phyloP scores from a whole-genome alignment of 2,888 invertebrate species.

The Caenorhabditis sp. region DNA sequence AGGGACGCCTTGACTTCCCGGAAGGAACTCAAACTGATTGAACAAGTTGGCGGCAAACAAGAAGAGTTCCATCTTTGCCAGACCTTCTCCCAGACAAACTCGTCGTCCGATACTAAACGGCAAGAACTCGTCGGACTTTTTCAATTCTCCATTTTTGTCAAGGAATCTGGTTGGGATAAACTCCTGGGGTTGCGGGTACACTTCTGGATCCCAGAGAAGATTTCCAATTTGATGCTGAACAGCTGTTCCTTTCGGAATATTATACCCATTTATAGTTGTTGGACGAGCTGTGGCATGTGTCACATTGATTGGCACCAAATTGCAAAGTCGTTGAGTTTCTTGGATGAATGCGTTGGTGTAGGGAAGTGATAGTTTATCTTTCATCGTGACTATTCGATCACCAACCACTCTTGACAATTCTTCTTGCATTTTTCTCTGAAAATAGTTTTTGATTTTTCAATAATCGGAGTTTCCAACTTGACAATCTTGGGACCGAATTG shows the following conservation, averaged over 20 bases:
- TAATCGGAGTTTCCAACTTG: slow-evolving; percentile 6
- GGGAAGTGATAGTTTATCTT: slow-evolving; percentile 40
- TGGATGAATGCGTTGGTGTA: slow-evolving; percentile 50
- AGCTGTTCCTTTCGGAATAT: slow-evolving; percentile 37
- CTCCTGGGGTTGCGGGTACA: slow-evolving; percentile 49
- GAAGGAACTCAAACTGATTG: slow-evolving; percentile 38
- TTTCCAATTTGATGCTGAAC: slow-evolving; percentile 48
- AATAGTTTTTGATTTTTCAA: background rate
- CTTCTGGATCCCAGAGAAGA: slow-evolving; percentile 42
- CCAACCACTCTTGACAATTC: slow-evolving; percentile 49
- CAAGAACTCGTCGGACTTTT: slow-evolving; percentile 42
- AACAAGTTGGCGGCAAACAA: slow-evolving; percentile 45
- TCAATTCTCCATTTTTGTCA: slow-evolving; percentile 33
- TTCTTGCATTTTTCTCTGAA: slow-evolving; percentile 39
- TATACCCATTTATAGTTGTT: slow-evolving; percentile 28
- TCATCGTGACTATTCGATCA: slow-evolving; percentile 42
- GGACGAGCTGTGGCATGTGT: slow-evolving; percentile 32
- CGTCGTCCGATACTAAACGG: slow-evolving; percentile 56
- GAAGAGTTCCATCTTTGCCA: slow-evolving; percentile 52
- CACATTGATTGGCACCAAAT: slow-evolving; percentile 44
- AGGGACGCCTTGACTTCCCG: slow-evolving; percentile 11
- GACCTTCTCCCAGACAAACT: slow-evolving; percentile 50
- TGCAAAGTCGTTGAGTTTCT: slow-evolving; percentile 43
- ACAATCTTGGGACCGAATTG: slow-evolving; percentile 10
- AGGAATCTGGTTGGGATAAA: slow-evolving; percentile 55